These are phyloP conservation scores for western clawed frog (Xenopus tropicalis) DNA, from an alignment of 2,113 vertebrate species.

Conservation along the genomic window UCB_Xtro_10.0 CM004443.2:53401501-53402000, in stretches of 20 bases:
- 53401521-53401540: too few species aligned
- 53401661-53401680: too few species aligned
- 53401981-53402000: not conserved
- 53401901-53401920: conserved; percentile 12
- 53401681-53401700: too few species aligned
- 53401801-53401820: conserved; percentile 41
- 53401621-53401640: too few species aligned
- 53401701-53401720: conserved; percentile 2
- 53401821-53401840: conserved; percentile 41
- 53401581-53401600: too few species aligned
- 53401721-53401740: conserved; percentile 18
- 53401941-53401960: not conserved
- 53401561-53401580: too few species aligned
- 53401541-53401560: too few species aligned
- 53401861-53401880: conserved; percentile 43
- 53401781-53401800: conserved; percentile 43
- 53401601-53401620: too few species aligned
- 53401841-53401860: conserved; percentile 36
- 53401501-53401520: too few species aligned
- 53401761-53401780: conserved; percentile 38
- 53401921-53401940: not conserved
- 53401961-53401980: not conserved
- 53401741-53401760: conserved; percentile 36
- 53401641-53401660: too few species aligned
- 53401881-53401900: conserved; percentile 30